Conservation (phyloP, 1,140 invertebrate species). For the Diorhabda carinulata region DNA sequence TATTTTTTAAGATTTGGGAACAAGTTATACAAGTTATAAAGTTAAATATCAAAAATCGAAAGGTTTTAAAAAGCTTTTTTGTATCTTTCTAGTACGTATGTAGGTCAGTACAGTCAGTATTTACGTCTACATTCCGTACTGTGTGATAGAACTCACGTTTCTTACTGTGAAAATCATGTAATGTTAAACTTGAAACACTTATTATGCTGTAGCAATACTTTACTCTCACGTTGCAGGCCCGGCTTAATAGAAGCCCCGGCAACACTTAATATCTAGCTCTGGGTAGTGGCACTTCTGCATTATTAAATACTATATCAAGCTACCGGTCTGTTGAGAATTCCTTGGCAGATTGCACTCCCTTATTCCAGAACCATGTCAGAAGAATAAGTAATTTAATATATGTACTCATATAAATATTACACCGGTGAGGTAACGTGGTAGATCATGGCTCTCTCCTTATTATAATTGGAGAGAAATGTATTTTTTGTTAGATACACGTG, state of each 20-base stretch:
- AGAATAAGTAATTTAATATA: conserved; percentile 15
- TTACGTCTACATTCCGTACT: background rate
- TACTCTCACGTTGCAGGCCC: conserved; percentile 12
- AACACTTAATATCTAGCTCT: conserved; percentile 18
- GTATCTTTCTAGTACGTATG: no score
- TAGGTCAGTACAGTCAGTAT: no score
- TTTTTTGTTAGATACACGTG: no score
- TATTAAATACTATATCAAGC: conserved; percentile 21
- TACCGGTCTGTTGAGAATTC: conserved; percentile 15
- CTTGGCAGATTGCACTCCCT: conserved; percentile 12
- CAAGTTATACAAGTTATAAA: no score
- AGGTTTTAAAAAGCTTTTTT: no score
- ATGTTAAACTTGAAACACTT: conserved; percentile 11
- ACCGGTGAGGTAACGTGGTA: background rate
- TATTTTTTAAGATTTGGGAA: no score
- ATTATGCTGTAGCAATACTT: conserved; percentile 20
- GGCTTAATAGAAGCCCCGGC: conserved; percentile 18
- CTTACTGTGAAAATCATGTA: conserved; percentile 13
- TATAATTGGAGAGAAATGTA: no score
- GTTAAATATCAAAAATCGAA: no score
- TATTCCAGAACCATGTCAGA: background rate
- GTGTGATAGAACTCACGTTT: background rate
- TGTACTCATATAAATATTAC: background rate
- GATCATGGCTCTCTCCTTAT: no score
- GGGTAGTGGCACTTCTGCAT: conserved; percentile 17